A percentile compares a stretch with the other conserved stretches of the same genome.
These are phyloP conservation scores for Trichonephila inaurata DNA, from an alignment of 1,140 invertebrate species.

Conservation along the genomic window DNA sequence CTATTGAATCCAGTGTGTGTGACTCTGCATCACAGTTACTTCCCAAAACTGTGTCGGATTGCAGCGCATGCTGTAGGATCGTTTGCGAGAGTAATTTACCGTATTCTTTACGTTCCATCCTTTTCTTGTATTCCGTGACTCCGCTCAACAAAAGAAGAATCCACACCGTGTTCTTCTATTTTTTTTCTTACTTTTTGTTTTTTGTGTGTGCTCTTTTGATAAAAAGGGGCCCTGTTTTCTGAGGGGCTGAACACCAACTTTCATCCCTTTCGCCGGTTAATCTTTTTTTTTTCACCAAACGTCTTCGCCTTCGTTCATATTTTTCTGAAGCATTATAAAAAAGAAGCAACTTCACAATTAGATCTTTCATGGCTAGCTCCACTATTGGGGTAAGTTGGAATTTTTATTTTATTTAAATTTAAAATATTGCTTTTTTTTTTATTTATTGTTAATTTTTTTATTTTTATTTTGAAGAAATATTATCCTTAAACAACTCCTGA, in stretches of 20 bases:
- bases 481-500: too few relatives aligned
- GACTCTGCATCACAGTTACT: slow-evolving; percentile 50
- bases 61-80: slow-evolving; percentile 42
- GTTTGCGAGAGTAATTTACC: slow-evolving; percentile 51
- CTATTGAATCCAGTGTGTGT: slow-evolving; percentile 65
- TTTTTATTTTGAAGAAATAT: too few relatives aligned
- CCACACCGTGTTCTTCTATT: not conserved
- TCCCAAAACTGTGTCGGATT: slow-evolving; percentile 63
- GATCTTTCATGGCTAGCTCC: slow-evolving; percentile 54
- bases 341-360: not conserved
- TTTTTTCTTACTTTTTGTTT: slow-evolving; percentile 49
- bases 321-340: not conserved
- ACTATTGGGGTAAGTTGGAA: slow-evolving; percentile 46
- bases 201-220: slow-evolving; percentile 45
- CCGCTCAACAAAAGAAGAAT: slow-evolving; percentile 42
- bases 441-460: too few relatives aligned
- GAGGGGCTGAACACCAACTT: slow-evolving; percentile 6
- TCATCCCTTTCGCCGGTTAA: not conserved
- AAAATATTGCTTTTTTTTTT: not conserved
- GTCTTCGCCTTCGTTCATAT: slow-evolving; percentile 6
- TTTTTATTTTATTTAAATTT: not conserved
- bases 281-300: not conserved
- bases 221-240: slow-evolving; percentile 9
- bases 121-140: slow-evolving; percentile 62
- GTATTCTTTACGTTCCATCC: slow-evolving; percentile 13